phyloP scores from a whole-genome alignment of 2,888 invertebrate genomes.

The Andrena hattorfiana region DNA sequence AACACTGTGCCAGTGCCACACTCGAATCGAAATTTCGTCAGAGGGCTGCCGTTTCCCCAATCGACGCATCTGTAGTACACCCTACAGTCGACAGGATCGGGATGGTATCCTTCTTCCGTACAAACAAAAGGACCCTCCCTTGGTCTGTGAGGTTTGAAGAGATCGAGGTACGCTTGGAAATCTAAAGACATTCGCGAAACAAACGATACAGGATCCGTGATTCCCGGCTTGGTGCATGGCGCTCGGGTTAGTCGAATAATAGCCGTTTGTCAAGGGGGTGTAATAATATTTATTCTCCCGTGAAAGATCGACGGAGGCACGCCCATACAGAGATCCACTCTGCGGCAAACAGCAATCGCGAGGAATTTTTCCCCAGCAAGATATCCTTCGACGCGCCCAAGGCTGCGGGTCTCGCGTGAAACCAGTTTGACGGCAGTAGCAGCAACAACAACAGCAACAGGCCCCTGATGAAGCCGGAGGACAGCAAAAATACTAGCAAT shows the following conservation, averaged over 20 bases:
- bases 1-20: slow-evolving; percentile 92
- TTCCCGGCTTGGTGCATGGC: not conserved
- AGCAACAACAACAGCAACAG: slow-evolving; percentile 71
- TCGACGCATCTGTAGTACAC: slow-evolving; percentile 92
- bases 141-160: slow-evolving; percentile 21
- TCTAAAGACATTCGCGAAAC: not conserved
- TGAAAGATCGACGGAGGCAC: not conserved
- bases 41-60: slow-evolving; percentile 86
- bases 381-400: slow-evolving; percentile 39
- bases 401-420: slow-evolving; percentile 52
- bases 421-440: slow-evolving; percentile 81
- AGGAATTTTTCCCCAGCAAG: not conserved
- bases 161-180: slow-evolving; percentile 62
- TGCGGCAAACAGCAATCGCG: not conserved
- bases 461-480: slow-evolving; percentile 36
- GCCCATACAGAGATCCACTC: not conserved
- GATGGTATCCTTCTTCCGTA: slow-evolving; percentile 89
- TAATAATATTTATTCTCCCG: not conserved
- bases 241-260: not conserved
- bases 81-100: slow-evolving; percentile 90
- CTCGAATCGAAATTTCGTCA: slow-evolving; percentile 89
- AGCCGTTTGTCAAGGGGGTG: not conserved
- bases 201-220: not conserved
- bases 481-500: slow-evolving; percentile 63
- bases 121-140: slow-evolving; percentile 85